These are phyloP conservation scores for Drosophila parabipectinata DNA, from an alignment of 1,140 invertebrate genomes.

Conservation along the genomic window DNA sequence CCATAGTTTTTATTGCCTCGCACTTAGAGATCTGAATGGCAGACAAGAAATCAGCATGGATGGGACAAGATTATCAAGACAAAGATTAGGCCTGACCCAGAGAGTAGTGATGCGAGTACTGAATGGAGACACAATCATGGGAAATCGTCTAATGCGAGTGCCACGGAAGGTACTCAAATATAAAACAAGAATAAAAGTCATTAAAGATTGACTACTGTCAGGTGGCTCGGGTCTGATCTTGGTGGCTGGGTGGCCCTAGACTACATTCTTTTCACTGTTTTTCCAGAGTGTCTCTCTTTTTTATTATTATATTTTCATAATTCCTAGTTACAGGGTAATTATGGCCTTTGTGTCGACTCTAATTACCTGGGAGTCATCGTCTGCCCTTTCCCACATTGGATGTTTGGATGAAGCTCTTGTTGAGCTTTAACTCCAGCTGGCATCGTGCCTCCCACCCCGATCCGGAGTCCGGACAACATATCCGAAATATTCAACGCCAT, in stretches of 20 bases:
- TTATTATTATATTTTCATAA: conserved; percentile 63
- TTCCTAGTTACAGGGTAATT: conserved; percentile 73
- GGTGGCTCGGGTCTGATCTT: conserved; percentile 40
- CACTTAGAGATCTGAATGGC: conserved; percentile 22
- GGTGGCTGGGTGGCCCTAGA: conserved; percentile 58
- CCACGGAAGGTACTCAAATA: conserved; percentile 16
- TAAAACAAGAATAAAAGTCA: conserved; percentile 63
- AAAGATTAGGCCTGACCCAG: conserved; percentile 60
- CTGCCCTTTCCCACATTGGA: conserved; percentile 57
- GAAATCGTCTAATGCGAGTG: conserved; percentile 71
- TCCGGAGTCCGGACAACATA: conserved; percentile 20
- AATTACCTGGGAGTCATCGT: conserved; percentile 68
- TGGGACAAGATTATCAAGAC: conserved; percentile 59
- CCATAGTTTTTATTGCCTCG: conserved; percentile 38
- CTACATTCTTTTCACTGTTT: conserved; percentile 44
- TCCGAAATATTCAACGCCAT: conserved; percentile 57
- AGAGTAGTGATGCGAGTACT: conserved; percentile 30
- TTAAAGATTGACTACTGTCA: conserved; percentile 75
- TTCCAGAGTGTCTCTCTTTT: conserved; percentile 17
- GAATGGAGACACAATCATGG: conserved; percentile 69
- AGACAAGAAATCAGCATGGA: conserved; percentile 30
- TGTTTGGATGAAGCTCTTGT: conserved; percentile 1
- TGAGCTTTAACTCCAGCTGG: conserved; percentile 30
- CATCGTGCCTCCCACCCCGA: conserved; percentile 4
- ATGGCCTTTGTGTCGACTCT: conserved; percentile 69